phyloP scores from a whole-genome alignment of 92 coral and sea anemone genomes.

The Zoanthus gigantus region DNA sequence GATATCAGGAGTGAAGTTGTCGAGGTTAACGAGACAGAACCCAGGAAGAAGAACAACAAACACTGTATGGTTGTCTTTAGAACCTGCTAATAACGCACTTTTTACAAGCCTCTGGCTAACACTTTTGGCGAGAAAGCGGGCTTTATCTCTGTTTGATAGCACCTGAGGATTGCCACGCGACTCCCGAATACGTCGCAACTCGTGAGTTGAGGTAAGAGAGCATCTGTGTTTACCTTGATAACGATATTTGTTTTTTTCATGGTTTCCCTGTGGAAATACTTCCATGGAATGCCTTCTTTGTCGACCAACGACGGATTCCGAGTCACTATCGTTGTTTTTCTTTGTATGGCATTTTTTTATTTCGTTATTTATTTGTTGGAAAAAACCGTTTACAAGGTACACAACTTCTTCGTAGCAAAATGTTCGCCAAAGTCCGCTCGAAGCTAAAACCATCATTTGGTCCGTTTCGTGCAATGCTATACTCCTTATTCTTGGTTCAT shows the following conservation, averaged over 20 bases:
- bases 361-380: slow-evolving; percentile 75
- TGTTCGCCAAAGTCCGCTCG: slow-evolving; percentile 94
- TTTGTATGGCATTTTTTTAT: slow-evolving; percentile 24
- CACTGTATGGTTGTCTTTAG: slow-evolving; percentile 80
- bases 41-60: slow-evolving; percentile 87
- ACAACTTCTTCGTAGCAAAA: slow-evolving; percentile 84
- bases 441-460: slow-evolving; percentile 85
- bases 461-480: slow-evolving; percentile 68
- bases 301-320: neutral
- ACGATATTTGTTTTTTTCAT: neutral
- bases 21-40: slow-evolving; percentile 76
- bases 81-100: slow-evolving; percentile 92
- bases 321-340: neutral
- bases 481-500: slow-evolving; percentile 78
- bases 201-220: slow-evolving; percentile 70
- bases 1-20: slow-evolving; percentile 57
- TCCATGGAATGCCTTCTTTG: neutral
- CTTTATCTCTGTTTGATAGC: slow-evolving; percentile 69
- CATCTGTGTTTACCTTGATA: slow-evolving; percentile 51
- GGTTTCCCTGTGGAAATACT: neutral
- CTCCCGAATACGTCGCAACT: slow-evolving; percentile 42
- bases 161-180: slow-evolving; percentile 21
- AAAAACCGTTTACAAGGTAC: slow-evolving; percentile 82
- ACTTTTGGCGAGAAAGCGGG: slow-evolving; percentile 80
- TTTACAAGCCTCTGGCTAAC: slow-evolving; percentile 87